Base-by-base conservation (phyloP, 2,113 vertebrate genomes). In the Bubo blakistoni region DNA sequence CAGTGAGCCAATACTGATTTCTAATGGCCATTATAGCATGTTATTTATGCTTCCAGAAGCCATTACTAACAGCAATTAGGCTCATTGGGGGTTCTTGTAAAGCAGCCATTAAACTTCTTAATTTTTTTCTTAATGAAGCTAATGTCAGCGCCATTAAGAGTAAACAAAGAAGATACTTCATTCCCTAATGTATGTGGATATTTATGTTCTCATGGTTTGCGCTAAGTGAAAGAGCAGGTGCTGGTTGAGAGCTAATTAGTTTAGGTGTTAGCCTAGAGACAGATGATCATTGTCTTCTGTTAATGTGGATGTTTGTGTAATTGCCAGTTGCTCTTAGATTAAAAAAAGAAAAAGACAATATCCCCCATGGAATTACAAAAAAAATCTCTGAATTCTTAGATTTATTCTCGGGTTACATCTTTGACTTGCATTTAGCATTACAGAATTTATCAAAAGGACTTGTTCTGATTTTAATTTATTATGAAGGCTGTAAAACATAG, bases 71-170 rank as follows among this genome's bases (percentile, higher is more conserved):
- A 66, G 91, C 73, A 85, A 17, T 95, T 87, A 92, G 66, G 78
- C 62, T 89, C 83, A 62, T 11, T 81, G 89, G 86, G 44, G 46
- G 22, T 89, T 97, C 86, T 86, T 91, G 66, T 90, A 92, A 73
- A 92, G 74, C 58, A 88, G 61, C 74, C 65, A 94, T 95, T 95
- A 91, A 65, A 85, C 49, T 79, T 91, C 73, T 89, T 92, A 67
- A 47, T 71, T 95, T 96, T 92, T 93, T 96, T 91, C 92, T 70
- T 97, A 96, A 95, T 95, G 92, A 95, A 95, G 74, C 36, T 95
- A 95, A 94, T 81, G 70, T 73, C 92, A 85, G 66, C 47, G 46
- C 58, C 54, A 80, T 94, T 96, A 94, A 49, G 81, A 62, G 40
- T 79, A 95, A 89, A 49, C 52, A 81, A 57, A 52, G 65, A 93